A percentile compares a stretch with the other conserved stretches of the same genome.
Evolutionary conservation across 2,113 vertebrate species (phyloP).

Genomic region (Mystacornis crossleyi): DNA sequence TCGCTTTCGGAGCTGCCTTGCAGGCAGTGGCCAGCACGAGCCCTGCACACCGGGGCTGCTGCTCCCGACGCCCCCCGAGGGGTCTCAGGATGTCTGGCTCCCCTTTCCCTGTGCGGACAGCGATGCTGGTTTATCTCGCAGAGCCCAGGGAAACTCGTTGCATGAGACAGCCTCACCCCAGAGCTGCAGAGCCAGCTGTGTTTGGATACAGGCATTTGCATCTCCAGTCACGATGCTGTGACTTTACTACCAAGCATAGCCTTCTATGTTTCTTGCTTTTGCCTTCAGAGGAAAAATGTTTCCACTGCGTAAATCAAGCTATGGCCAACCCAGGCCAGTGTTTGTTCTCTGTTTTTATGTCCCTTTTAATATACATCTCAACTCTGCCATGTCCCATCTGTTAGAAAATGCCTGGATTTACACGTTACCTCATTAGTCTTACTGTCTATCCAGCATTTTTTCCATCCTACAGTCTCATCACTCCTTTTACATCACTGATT

Average conservation of each 20-base stretch:
- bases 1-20: neutral
- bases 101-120: neutral
- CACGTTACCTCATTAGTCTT: slow-evolving; percentile 27
- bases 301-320: neutral
- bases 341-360: slow-evolving; percentile 40
- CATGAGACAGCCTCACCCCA: neutral
- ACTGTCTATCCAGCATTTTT: slow-evolving; percentile 28
- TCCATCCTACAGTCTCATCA: neutral
- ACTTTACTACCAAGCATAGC: neutral
- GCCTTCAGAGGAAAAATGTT: slow-evolving; percentile 16
- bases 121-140: accelerated
- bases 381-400: neutral
- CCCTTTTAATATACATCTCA: neutral
- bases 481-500: slow-evolving; percentile 15
- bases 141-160: neutral
- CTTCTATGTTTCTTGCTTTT: neutral
- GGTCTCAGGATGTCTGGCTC: neutral
- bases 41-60: neutral
- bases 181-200: neutral
- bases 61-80: accelerated
- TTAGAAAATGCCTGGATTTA: neutral
- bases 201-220: accelerated
- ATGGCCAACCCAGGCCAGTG: neutral
- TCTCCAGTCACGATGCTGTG: neutral
- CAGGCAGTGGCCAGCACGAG: neutral